phyloP scores from a whole-genome alignment of 1,140 invertebrate genomes.

The Leptopilina clavipes region DNA sequence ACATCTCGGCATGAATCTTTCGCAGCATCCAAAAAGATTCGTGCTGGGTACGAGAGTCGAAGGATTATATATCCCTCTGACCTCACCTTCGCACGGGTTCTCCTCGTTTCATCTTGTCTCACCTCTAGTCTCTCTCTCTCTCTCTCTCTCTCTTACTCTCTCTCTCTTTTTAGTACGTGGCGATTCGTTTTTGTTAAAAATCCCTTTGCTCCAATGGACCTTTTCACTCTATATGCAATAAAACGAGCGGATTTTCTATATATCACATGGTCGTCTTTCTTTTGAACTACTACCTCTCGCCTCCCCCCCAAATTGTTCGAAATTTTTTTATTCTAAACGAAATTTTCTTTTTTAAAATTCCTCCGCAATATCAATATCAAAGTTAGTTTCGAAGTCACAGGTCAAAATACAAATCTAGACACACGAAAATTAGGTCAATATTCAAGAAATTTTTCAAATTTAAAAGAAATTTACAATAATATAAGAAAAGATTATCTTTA shows the following conservation, averaged over 20 bases:
- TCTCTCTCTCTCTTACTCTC: background rate
- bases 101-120: conserved; percentile 37
- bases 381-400: too few relatives aligned
- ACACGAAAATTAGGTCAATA: too few relatives aligned
- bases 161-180: background rate
- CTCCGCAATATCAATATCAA: too few relatives aligned
- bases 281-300: background rate
- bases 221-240: conserved; percentile 17
- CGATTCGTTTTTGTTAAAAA: conserved; percentile 38
- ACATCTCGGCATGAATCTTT: conserved; percentile 43
- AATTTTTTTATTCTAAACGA: background rate
- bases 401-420: too few relatives aligned
- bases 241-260: background rate
- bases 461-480: too few relatives aligned
- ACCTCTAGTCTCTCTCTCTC: conserved; percentile 24
- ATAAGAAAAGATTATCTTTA: too few relatives aligned
- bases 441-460: too few relatives aligned
- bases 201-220: conserved; percentile 32
- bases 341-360: too few relatives aligned
- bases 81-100: conserved; percentile 44
- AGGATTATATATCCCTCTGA: conserved; percentile 60
- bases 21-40: conserved; percentile 58
- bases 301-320: background rate
- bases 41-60: conserved; percentile 53
- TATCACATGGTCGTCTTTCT: background rate